Evolutionary conservation across 2,888 invertebrate species (phyloP).

Genomic region (Drosophila percnosoma): DNA sequence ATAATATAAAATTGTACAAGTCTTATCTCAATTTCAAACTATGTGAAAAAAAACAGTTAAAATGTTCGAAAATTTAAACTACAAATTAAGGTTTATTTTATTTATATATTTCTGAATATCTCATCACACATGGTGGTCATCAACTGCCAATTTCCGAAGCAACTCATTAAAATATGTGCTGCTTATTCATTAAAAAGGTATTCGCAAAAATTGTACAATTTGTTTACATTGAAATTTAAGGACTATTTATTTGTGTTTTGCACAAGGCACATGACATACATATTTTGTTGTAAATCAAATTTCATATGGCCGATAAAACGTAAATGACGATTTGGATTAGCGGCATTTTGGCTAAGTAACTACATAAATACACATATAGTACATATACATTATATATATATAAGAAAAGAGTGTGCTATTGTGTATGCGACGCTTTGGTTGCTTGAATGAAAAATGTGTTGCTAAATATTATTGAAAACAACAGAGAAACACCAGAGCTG

Average conservation of each 20-base stretch:
- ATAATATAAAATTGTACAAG: neutral
- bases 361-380: neutral
- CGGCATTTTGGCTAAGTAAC: conserved; percentile 22
- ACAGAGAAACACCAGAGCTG: conserved; percentile 53
- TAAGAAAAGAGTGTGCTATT: conserved; percentile 22
- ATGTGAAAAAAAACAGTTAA: neutral
- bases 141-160: neutral
- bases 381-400: neutral
- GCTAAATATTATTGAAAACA: conserved; percentile 68
- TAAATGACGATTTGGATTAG: conserved; percentile 7
- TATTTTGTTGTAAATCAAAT: neutral
- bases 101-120: neutral
- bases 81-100: neutral
- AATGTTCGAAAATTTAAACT: neutral
- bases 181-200: neutral
- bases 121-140: neutral
- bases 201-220: neutral
- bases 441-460: conserved; percentile 59
- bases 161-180: neutral
- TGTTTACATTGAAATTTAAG: neutral
- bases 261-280: neutral
- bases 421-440: conserved; percentile 35
- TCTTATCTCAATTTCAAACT: neutral
- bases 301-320: neutral
- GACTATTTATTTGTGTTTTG: neutral